Evolutionary conservation across 2,113 vertebrate species (phyloP).

Genomic region (Pterocles gutturalis): DNA sequence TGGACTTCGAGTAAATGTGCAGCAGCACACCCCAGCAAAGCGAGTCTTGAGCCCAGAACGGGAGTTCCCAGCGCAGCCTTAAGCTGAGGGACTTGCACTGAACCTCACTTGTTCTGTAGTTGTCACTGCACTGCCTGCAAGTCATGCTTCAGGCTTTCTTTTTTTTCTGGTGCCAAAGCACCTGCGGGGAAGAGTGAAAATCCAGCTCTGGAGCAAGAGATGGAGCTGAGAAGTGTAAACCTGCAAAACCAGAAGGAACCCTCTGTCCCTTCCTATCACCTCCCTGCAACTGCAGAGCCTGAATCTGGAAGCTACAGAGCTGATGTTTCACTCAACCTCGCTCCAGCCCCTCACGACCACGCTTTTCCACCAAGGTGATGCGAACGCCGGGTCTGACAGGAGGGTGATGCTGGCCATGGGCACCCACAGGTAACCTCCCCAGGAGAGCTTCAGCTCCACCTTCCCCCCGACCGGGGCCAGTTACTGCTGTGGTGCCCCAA

Average conservation of each 20-base stretch:
- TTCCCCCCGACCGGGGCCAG: accelerated
- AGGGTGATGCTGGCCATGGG: background rate
- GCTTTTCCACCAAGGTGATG: background rate
- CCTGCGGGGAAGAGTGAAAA: slow-evolving; percentile 69
- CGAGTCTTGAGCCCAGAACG: slow-evolving; percentile 10
- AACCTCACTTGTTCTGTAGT: slow-evolving; percentile 64
- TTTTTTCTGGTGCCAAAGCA: slow-evolving; percentile 76
- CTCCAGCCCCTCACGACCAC: background rate
- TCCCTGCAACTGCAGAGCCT: background rate
- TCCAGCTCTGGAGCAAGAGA: slow-evolving; percentile 63
- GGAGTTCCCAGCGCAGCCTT: slow-evolving; percentile 42
- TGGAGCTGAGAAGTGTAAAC: slow-evolving; percentile 35
- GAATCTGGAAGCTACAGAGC: background rate
- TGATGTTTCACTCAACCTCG: background rate
- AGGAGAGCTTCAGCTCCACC: background rate
- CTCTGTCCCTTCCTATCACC: background rate
- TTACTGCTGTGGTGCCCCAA: background rate
- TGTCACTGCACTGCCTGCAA: slow-evolving; percentile 71
- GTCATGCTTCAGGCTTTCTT: slow-evolving; percentile 67
- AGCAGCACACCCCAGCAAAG: background rate
- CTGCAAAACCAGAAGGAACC: slow-evolving; percentile 51
- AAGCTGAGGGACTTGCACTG: slow-evolving; percentile 61
- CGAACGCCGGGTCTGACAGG: background rate
- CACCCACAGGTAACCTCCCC: background rate
- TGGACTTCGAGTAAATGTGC: background rate